These are phyloP conservation scores for Dendrocincla tyrannina DNA, from an alignment of 2,797 vertebrate species.

Conservation along the genomic window DNA sequence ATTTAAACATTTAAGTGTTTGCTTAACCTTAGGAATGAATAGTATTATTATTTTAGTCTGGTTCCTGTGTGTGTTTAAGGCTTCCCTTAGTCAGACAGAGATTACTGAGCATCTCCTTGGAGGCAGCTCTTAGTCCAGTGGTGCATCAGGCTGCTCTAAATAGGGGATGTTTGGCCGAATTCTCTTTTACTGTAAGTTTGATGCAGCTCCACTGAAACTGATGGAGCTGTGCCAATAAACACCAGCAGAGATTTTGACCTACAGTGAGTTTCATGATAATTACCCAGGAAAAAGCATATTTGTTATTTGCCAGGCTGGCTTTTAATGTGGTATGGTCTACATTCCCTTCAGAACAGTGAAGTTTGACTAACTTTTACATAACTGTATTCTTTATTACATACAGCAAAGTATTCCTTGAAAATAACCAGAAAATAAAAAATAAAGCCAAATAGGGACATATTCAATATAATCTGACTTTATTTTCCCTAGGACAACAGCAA, in stretches of 20 bases:
- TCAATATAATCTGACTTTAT: neutral
- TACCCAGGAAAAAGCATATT: neutral
- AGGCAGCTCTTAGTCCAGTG: neutral
- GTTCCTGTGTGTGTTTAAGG: neutral
- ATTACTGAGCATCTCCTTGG: slow-evolving; percentile 13
- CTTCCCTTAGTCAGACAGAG: neutral
- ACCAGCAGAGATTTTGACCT: neutral
- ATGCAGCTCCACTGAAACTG: neutral
- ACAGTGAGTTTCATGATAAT: neutral
- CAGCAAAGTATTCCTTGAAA: neutral
- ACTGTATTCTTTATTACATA: neutral
- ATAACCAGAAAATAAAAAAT: neutral
- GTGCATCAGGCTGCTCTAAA: neutral
- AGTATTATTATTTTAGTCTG: neutral
- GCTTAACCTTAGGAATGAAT: neutral
- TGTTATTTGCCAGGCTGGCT: neutral
- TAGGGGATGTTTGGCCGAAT: neutral
- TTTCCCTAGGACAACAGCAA: neutral
- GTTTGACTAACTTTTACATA: neutral
- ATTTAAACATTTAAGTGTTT: neutral
- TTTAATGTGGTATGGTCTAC: neutral
- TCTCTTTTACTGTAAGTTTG: neutral
- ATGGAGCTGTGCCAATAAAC: neutral
- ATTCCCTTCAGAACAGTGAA: neutral
- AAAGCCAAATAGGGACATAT: neutral